Evolutionary conservation across 1,140 invertebrate genomes (phyloP), one percentile per base, ranked within the genome.

Genomic region (Orchestia grillus): DNA sequence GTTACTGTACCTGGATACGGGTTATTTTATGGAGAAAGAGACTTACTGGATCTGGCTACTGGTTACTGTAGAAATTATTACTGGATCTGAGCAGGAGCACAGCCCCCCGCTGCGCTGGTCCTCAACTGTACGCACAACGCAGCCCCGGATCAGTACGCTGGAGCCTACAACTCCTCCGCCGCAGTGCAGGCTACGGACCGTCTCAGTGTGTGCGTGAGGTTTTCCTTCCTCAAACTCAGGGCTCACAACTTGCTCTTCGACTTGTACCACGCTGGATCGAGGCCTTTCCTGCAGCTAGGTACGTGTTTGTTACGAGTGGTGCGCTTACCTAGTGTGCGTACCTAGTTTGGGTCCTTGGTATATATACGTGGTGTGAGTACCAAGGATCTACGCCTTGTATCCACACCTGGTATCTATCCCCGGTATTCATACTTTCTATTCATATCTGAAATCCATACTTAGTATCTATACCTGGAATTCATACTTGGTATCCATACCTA

Each of bases 221-320:
- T 96, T 44, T 96, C 87, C 62, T 96, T 96, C 44, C 36, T n/a
- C 8, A 95, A 95, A 44, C 96, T 96, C 16, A 88, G 77, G 57
- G 88, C 91, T 36, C 94, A 95, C 91, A 96, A 96, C 96, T 44
- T 96, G 88, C 62, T 96, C 23, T 96, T 47, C 45, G 88, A 95
- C 23, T 36, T 96, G 41, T 53, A 43, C 0, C 92, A 42, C 8
- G 41, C 87, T 11, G 95, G 95, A 36, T 94, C 90, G 0, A n/a
- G 96, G 87, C 96, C 96, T 16, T 91, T 96, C n/a, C 45, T 96
- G 90, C 96, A 96, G 62, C 62, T 96, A 45, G 96, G 96, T 96
- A 47, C 1, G 44, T 94, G 15, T 4, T 44, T n/a, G 87, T 87
- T 8, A 53, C 19, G 19, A 53, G 28, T 77, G 11, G 11, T 77